Evolutionary conservation across 2,113 vertebrate species (phyloP).

Genomic region (Chrysochloris asiatica): DNA sequence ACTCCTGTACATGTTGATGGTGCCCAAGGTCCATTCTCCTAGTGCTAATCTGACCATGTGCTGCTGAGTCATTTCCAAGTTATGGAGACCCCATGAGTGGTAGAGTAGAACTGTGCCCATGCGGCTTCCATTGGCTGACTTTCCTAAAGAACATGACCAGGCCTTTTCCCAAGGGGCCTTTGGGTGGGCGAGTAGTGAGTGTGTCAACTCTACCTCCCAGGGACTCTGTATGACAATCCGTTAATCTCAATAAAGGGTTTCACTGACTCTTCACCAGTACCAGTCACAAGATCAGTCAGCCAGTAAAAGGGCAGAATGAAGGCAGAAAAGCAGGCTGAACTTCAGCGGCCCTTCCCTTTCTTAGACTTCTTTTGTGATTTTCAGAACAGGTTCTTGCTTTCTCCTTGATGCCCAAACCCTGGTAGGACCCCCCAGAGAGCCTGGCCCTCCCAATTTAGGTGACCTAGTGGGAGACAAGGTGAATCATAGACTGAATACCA

Average conservation of each 20-base stretch:
- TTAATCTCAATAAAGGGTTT: background rate
- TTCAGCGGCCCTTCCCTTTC: background rate
- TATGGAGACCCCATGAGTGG: background rate
- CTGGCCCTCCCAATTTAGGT: background rate
- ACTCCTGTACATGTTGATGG: no score
- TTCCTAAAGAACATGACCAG: background rate
- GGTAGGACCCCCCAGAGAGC: no score
- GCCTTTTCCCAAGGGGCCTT: background rate
- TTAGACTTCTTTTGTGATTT: background rate
- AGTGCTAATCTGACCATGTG: no score
- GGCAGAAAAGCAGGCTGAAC: background rate
- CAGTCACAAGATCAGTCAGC: no score
- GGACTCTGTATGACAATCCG: background rate
- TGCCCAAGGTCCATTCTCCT: no score
- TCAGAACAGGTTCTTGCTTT: background rate
- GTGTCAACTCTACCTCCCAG: background rate
- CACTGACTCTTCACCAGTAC: background rate
- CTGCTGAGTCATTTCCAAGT: background rate
- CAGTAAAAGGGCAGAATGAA: background rate
- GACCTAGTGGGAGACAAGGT: background rate
- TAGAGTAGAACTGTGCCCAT: background rate
- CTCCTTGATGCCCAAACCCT: background rate
- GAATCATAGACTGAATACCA: background rate
- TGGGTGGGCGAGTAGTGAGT: background rate
- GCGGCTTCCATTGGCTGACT: background rate